Conservation (phyloP, 2,113 vertebrate species). For the Heterotis niloticus region DNA sequence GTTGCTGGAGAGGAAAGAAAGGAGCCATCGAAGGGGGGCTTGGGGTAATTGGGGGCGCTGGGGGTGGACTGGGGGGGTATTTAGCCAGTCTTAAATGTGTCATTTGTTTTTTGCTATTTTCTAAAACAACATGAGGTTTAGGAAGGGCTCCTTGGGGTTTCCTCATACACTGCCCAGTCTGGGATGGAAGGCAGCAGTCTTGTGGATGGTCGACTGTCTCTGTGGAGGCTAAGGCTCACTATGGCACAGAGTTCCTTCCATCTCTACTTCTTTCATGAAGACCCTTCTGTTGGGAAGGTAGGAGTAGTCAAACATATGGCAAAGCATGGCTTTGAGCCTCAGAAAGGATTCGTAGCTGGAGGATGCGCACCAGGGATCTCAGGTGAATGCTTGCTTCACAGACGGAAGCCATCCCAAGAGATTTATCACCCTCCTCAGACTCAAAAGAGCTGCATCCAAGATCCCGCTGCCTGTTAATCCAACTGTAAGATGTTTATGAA, state of each 20-base stretch:
- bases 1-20: constrained; percentile 4
- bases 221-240: neutral
- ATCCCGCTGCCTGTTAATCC: constrained; percentile 6
- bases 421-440: constrained; percentile 13
- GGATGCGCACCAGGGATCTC: neutral
- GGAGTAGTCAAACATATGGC: neutral
- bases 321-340: neutral
- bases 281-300: neutral
- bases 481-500: constrained; percentile 2
- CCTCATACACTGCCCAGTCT: too few relatives aligned
- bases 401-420: neutral
- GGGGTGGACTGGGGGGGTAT: neutral
- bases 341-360: neutral
- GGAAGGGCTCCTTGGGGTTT: neutral
- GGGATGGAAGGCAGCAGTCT: neutral
- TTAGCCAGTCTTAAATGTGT: neutral
- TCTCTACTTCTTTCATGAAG: neutral
- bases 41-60: neutral
- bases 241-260: neutral
- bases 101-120: neutral
- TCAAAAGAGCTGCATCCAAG: constrained; percentile 2
- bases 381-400: neutral
- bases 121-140: neutral
- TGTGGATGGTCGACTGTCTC: neutral
- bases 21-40: neutral